Evolutionary conservation across 2,797 vertebrate species (phyloP).

Genomic region (Thalassophryne amazonica): DNA sequence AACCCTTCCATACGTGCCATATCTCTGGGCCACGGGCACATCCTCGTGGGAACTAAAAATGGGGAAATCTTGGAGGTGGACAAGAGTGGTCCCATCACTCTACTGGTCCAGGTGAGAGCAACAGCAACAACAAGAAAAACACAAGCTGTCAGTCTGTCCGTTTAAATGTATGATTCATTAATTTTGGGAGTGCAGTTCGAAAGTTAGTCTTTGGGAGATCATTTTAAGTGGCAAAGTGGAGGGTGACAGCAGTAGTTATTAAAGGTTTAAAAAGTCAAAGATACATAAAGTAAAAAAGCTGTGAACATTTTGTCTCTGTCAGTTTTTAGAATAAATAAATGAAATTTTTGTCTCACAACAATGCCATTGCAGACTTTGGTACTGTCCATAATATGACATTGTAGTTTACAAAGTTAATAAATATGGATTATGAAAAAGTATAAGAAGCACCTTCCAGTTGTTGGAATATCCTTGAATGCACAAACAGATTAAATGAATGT

Average conservation of each 20-base stretch:
- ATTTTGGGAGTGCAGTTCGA: background rate
- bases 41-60: slow-evolving; percentile 97
- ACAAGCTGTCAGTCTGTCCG: background rate
- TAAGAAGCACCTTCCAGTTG: no score
- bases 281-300: no score
- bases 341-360: background rate
- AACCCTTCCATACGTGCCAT: slow-evolving; percentile 99
- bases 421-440: no score
- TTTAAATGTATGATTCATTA: background rate
- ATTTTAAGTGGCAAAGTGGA: background rate
- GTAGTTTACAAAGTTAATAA: no score
- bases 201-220: background rate
- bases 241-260: background rate
- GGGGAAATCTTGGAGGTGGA: slow-evolving; percentile 98
- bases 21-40: slow-evolving; percentile 96
- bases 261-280: slow-evolving; percentile 4
- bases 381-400: no score
- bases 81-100: slow-evolving; percentile 96
- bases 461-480: background rate
- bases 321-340: no score
- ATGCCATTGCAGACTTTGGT: background rate
- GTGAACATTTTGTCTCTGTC: no score
- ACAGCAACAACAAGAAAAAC: background rate
- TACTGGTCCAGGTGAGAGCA: slow-evolving; percentile 91
- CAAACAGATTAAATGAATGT: background rate